A percentile compares a stretch with the other conserved stretches of the same genome.
phyloP scores from a whole-genome alignment of 2,797 vertebrate species.

The Gallirallus australis region DNA sequence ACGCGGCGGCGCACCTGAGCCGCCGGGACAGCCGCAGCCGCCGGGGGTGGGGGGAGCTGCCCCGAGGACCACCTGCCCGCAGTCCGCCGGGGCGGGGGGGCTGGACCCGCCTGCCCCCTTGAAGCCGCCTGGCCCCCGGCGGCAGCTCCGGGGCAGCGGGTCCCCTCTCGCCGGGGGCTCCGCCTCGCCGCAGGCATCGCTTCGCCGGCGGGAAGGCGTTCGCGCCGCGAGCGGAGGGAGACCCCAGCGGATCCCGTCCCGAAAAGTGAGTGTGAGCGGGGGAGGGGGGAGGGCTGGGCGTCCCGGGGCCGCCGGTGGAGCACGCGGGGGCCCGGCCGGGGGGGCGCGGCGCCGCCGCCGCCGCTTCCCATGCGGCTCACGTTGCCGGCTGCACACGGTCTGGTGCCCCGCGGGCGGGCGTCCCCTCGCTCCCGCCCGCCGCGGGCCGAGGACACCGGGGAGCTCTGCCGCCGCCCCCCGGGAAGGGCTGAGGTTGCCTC shows the following conservation, averaged over 20 bases:
- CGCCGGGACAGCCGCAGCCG: background rate
- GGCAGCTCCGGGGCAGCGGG: constrained; percentile 19
- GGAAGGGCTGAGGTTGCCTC: background rate
- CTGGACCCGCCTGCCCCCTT: background rate
- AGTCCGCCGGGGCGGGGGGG: background rate
- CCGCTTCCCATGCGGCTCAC: constrained; percentile 60
- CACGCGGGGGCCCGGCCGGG: constrained; percentile 34
- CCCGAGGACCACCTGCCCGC: background rate
- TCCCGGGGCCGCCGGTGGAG: background rate
- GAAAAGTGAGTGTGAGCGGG: constrained; percentile 39
- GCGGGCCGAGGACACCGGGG: background rate
- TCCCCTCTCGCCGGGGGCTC: constrained; percentile 15
- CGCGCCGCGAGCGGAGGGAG: background rate
- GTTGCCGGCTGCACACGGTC: constrained; percentile 51
- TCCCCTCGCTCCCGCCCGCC: background rate
- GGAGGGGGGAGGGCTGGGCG: background rate
- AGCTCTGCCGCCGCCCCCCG: background rate
- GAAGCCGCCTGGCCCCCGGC: background rate
- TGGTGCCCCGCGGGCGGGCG: background rate
- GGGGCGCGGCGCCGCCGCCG: background rate
- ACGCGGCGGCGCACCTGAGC: background rate
- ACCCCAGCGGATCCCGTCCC: background rate
- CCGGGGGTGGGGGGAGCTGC: background rate
- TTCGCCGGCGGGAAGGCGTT: background rate
- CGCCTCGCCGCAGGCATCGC: background rate